Conservation (phyloP, 2,113 vertebrate genomes). For the Heptranchias perlo region DNA sequence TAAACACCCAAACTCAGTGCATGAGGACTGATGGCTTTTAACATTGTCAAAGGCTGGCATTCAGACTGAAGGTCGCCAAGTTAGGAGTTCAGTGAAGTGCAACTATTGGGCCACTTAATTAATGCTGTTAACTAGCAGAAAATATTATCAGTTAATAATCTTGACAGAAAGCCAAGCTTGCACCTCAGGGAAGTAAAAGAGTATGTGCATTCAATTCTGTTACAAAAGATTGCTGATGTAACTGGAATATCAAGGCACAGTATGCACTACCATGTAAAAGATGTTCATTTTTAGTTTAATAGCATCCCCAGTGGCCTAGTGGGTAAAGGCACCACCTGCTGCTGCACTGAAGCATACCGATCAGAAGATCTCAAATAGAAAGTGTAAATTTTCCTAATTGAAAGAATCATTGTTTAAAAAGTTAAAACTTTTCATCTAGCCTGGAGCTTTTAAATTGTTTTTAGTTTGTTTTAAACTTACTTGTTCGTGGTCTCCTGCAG, state of each 20-base stretch:
- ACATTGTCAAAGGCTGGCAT: slow-evolving; percentile 6
- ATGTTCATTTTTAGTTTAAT: neutral
- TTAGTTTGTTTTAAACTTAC: too few species aligned
- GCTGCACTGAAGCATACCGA: neutral
- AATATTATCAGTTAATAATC: neutral
- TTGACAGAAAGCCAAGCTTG: slow-evolving; percentile 22
- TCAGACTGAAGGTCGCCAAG: neutral
- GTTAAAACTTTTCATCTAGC: neutral
- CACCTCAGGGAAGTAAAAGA: neutral
- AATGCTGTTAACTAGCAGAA: neutral
- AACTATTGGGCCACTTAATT: neutral
- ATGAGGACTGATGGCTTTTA: neutral
- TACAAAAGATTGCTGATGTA: neutral
- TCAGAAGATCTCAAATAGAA: neutral
- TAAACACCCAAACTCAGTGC: neutral
- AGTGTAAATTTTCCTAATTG: neutral
- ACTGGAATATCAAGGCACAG: neutral
- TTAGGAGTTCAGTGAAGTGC: neutral
- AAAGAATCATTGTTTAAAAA: neutral
- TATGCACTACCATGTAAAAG: neutral
- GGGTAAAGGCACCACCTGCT: neutral
- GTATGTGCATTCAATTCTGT: neutral
- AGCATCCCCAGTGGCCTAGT: neutral
- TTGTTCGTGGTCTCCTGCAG: neutral
- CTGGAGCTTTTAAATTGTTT: neutral